Evolutionary conservation across 2,113 vertebrate species (phyloP).

Genomic region (Eonycteris spelaea): DNA sequence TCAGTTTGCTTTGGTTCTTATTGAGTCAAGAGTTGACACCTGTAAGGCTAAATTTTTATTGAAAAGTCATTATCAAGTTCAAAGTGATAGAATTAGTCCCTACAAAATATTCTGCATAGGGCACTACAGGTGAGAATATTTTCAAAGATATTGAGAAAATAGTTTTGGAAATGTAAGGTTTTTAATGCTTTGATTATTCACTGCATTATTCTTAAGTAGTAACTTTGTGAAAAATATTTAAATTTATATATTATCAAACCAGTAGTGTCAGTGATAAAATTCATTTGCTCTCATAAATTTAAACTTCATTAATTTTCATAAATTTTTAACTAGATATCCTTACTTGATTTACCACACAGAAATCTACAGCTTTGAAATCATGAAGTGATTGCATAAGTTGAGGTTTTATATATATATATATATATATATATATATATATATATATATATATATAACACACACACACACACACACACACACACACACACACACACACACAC

Average conservation of each 20-base stretch:
- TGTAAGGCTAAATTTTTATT: neutral
- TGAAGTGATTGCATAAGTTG: neutral
- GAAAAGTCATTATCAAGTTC: neutral
- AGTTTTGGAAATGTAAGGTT: neutral
- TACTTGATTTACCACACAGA: neutral
- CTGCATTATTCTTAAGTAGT: neutral
- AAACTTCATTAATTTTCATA: neutral
- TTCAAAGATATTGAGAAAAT: neutral
- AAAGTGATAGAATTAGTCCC: neutral
- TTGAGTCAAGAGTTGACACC: accelerated
- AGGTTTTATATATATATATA: neutral
- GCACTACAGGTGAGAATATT: neutral
- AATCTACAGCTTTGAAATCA: neutral
- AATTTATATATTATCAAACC: neutral
- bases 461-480: too few relatives aligned
- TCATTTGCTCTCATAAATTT: neutral
- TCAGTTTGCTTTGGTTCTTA: neutral
- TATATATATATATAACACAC: too few relatives aligned
- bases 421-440: too few relatives aligned
- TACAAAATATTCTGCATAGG: neutral
- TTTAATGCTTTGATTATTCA: neutral
- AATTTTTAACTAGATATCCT: neutral
- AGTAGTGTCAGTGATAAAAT: neutral
- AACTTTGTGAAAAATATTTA: neutral
- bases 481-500: too few relatives aligned